Percentiles rank a stretch among this genome's conserved stretches.
phyloP scores from a whole-genome alignment of 2,113 vertebrate genomes.

The Xiphophorus maculatus region DNA sequence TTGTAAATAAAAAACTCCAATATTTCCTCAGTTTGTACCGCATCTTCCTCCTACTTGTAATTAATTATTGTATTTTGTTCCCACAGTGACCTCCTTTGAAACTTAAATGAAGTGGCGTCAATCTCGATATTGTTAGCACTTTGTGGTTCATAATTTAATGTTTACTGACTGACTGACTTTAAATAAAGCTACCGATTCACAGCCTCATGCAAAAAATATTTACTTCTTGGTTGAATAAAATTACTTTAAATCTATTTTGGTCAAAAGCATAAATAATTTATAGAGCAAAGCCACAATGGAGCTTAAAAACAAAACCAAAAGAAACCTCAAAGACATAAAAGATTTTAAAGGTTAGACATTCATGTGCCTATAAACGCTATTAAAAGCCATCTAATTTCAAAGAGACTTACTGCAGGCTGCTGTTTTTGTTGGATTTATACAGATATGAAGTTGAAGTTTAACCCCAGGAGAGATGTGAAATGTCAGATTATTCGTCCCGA shows the following conservation, averaged over 20 bases:
- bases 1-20: background rate
- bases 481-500: background rate
- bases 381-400: background rate
- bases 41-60: background rate
- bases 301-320: background rate
- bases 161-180: background rate
- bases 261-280: background rate
- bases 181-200: background rate
- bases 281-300: background rate
- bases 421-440: background rate
- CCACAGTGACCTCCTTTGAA: background rate
- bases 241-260: background rate
- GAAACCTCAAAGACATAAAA: background rate
- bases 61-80: background rate
- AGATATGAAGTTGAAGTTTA: background rate
- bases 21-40: background rate
- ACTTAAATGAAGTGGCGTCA: background rate
- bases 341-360: background rate
- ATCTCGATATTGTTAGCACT: too few species aligned
- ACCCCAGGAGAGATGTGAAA: background rate
- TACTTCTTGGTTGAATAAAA: too few species aligned
- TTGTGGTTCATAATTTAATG: background rate
- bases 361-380: background rate
- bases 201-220: background rate
- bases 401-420: background rate